phyloP scores from a whole-genome alignment of 2,888 invertebrate species.

The Plebejus melissa region DNA sequence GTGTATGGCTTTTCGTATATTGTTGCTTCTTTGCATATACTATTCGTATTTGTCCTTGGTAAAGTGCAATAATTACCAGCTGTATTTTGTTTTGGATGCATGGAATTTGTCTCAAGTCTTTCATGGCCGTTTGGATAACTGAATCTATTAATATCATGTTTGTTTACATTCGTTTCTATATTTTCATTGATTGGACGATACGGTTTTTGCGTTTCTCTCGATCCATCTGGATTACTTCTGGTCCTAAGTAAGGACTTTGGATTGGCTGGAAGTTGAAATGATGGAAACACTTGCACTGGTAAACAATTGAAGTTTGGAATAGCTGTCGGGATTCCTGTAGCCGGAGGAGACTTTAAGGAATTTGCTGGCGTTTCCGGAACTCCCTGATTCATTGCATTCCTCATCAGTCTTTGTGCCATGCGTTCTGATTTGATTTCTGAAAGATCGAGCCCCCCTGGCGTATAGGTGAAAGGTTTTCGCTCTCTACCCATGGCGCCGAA shows the following conservation, averaged over 20 bases:
- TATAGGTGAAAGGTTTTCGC: slow-evolving; percentile 96
- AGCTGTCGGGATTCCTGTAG: slow-evolving; percentile 65
- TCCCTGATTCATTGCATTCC: slow-evolving; percentile 82
- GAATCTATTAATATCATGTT: slow-evolving; percentile 16
- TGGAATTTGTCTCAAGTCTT: background rate
- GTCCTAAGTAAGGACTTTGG: slow-evolving; percentile 77
- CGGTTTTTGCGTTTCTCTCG: slow-evolving; percentile 42
- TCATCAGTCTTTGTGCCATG: slow-evolving; percentile 87
- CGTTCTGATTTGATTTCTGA: slow-evolving; percentile 94
- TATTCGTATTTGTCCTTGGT: background rate
- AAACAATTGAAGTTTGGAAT: slow-evolving; percentile 70
- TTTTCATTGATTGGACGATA: background rate
- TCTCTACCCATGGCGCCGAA: slow-evolving; percentile 95
- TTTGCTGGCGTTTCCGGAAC: slow-evolving; percentile 81
- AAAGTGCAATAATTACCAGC: background rate
- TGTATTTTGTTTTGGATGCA: background rate
- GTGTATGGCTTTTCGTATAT: background rate
- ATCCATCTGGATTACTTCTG: slow-evolving; percentile 58
- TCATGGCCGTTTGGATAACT: background rate
- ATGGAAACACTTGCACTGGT: slow-evolving; percentile 76
- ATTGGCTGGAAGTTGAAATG: slow-evolving; percentile 84
- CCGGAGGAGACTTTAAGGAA: slow-evolving; percentile 67
- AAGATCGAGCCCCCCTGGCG: slow-evolving; percentile 94
- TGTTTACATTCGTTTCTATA: slow-evolving; percentile 16
- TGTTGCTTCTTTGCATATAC: background rate